Conservation (phyloP, 2,888 invertebrate genomes). For the Ophioninae sp. region DNA sequence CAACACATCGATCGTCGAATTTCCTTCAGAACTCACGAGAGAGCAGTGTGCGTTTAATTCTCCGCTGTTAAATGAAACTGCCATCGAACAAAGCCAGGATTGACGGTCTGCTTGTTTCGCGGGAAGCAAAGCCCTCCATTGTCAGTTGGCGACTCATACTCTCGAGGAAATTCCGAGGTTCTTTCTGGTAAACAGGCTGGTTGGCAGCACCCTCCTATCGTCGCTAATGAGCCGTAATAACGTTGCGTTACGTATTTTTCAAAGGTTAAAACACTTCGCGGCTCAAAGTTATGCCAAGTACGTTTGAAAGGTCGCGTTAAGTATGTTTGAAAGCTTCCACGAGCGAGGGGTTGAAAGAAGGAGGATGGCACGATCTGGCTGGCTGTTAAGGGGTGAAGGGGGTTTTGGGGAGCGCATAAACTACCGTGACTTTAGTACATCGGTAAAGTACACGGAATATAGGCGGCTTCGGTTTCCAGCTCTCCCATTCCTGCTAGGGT, state of each 20-base stretch:
- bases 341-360: neutral
- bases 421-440: constrained; percentile 28
- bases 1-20: no score
- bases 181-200: neutral
- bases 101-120: no score
- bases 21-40: no score
- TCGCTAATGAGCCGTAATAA: constrained; percentile 58
- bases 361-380: neutral
- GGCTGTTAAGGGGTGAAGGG: neutral
- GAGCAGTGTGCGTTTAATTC: no score
- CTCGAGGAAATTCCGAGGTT: no score
- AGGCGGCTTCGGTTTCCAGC: constrained; percentile 35
- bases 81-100: no score
- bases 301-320: constrained; percentile 11
- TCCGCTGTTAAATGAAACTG: no score
- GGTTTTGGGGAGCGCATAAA: neutral
- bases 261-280: neutral
- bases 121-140: no score
- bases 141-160: no score
- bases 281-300: no score
- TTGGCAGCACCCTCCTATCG: no score
- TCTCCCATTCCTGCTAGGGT: constrained; percentile 25
- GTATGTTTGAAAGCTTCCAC: constrained; percentile 17
- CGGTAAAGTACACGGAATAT: constrained; percentile 33
- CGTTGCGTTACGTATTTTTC: constrained; percentile 26